Percentiles rank a stretch among this genome's conserved stretches.
phyloP scores from a whole-genome alignment of 2,797 vertebrate species.

The Petrocephalus schoutedeni region DNA sequence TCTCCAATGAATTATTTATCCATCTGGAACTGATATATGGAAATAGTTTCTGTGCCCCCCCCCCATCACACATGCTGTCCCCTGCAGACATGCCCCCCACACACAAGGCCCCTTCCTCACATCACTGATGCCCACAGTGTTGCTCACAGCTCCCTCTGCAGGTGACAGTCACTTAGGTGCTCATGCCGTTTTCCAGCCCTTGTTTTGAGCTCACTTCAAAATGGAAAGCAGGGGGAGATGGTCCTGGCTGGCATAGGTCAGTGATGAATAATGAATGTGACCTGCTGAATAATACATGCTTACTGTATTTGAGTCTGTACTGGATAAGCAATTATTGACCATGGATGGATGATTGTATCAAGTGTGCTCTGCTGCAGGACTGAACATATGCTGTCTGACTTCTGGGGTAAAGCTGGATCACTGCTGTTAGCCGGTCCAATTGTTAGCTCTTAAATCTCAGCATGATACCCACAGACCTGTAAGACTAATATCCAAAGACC shows the following conservation, averaged over 20 bases:
- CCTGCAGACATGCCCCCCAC: background rate
- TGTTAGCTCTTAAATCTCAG: background rate
- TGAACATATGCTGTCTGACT: background rate
- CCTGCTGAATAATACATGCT: background rate
- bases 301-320: background rate
- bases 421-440: background rate
- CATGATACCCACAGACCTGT: background rate
- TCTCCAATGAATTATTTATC: slow-evolving; percentile 39
- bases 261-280: background rate
- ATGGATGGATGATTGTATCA: background rate
- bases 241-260: background rate
- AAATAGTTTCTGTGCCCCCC: slow-evolving; percentile 37
- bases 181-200: background rate
- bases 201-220: background rate
- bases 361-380: background rate
- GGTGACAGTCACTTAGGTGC: background rate
- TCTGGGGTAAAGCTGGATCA: background rate
- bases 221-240: background rate
- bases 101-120: background rate
- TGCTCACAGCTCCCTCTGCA: background rate
- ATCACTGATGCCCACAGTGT: background rate
- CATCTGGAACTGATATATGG: slow-evolving; percentile 48
- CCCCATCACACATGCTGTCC: background rate
- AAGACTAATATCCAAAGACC: background rate
- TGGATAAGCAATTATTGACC: background rate